phyloP scores from a whole-genome alignment of 2,888 invertebrate genomes.

The Actias luna region DNA sequence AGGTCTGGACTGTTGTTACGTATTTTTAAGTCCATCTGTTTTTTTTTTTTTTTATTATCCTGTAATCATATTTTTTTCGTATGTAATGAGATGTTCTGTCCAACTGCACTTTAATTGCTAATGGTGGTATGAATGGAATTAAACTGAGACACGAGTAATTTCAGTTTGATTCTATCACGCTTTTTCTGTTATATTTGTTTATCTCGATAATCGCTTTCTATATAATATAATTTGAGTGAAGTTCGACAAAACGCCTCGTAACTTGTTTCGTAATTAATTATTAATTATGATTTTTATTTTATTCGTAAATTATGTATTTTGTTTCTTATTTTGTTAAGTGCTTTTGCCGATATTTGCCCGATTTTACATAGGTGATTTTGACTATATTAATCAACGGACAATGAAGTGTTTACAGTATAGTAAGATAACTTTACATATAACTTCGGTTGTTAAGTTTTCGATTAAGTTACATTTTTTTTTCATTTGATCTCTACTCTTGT shows the following conservation, averaged over 20 bases:
- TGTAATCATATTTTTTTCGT: constrained; percentile 48
- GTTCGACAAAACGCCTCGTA: constrained; percentile 74
- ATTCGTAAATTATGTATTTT: neutral
- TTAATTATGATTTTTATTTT: constrained; percentile 1
- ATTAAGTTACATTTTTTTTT: constrained; percentile 68
- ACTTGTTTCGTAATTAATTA: constrained; percentile 12
- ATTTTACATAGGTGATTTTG: constrained; percentile 23
- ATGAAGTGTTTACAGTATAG: constrained; percentile 18
- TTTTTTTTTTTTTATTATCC: constrained; percentile 37
- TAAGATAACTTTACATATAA: constrained; percentile 37
- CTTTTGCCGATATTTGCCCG: constrained; percentile 30
- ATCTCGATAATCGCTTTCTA: constrained; percentile 63
- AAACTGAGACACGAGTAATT: constrained; percentile 41
- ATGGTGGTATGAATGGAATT: constrained; percentile 66
- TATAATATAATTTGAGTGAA: constrained; percentile 66
- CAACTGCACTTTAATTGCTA: constrained; percentile 80
- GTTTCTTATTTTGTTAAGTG: constrained; percentile 22
- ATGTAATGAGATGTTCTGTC: constrained; percentile 75
- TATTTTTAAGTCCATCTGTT: constrained; percentile 77
- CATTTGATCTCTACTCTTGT: constrained; percentile 77
- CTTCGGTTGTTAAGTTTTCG: constrained; percentile 68
- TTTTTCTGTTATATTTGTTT: constrained; percentile 41
- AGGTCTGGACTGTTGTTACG: constrained; percentile 77
- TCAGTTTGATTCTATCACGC: constrained; percentile 48
- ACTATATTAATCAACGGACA: constrained; percentile 18